Percentiles rank a stretch among this genome's conserved stretches.
Evolutionary conservation across 2,113 vertebrate species (phyloP).

Genomic region (Scytalopus superciliaris): DNA sequence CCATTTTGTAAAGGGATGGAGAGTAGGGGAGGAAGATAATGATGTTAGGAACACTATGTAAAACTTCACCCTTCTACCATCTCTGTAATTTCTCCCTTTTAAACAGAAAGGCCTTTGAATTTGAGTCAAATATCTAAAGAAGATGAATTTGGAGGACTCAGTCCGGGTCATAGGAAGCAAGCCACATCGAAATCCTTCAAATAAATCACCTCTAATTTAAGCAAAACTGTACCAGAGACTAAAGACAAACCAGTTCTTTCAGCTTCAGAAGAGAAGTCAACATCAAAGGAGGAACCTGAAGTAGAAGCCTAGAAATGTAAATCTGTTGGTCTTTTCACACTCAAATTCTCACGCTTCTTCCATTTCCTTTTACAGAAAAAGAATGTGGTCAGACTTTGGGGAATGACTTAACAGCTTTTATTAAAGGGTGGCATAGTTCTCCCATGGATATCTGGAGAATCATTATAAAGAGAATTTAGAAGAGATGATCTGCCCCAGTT

Average conservation of each 20-base stretch:
- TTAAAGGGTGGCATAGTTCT: neutral
- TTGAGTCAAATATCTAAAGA: neutral
- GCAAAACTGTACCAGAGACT: neutral
- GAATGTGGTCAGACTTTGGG: neutral
- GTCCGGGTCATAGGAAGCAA: slow-evolving; percentile 12
- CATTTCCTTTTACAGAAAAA: slow-evolving; percentile 18
- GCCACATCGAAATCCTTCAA: slow-evolving; percentile 9
- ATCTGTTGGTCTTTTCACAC: slow-evolving; percentile 22
- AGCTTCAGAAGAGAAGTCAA: slow-evolving; percentile 19
- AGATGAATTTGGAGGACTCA: neutral
- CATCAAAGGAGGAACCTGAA: slow-evolving; percentile 14
- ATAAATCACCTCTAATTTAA: slow-evolving; percentile 53
- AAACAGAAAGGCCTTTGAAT: slow-evolving; percentile 6
- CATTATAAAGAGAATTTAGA: neutral
- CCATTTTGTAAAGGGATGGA: neutral
- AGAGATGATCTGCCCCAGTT: neutral
- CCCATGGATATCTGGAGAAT: neutral
- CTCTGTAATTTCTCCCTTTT: neutral
- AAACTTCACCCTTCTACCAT: neutral
- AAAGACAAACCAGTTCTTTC: slow-evolving; percentile 49
- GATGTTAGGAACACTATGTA: neutral
- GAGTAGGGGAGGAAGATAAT: neutral
- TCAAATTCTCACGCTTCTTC: slow-evolving; percentile 23
- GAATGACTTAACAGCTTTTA: slow-evolving; percentile 24
- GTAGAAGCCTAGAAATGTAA: slow-evolving; percentile 28